Conservation (phyloP, 1,140 invertebrate species). For the Ridgeia piscesae region DNA sequence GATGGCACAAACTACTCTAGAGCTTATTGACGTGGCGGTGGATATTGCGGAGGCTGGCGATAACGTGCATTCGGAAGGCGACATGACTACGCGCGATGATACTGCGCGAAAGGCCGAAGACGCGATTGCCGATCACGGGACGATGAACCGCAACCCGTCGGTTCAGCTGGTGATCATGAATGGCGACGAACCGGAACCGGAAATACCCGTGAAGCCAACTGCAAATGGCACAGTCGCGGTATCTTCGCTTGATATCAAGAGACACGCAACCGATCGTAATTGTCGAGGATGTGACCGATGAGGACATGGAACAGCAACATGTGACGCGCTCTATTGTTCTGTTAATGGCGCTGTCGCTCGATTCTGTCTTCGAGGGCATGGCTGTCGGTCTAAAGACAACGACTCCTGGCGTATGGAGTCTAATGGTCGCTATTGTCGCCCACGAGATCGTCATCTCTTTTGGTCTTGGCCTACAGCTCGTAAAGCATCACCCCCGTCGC, state of each 20-base stretch:
- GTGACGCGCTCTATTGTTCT: slow-evolving; percentile 57
- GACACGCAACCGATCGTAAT: slow-evolving; percentile 18
- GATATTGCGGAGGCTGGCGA: neutral
- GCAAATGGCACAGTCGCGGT: slow-evolving; percentile 12
- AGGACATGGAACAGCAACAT: neutral
- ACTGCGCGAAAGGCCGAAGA: neutral
- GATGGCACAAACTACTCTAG: neutral
- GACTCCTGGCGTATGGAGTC: slow-evolving; percentile 49
- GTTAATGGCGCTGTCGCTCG: slow-evolving; percentile 73
- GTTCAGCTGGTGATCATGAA: slow-evolving; percentile 24
- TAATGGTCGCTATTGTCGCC: slow-evolving; percentile 64
- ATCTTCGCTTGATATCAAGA: slow-evolving; percentile 18
- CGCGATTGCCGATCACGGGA: slow-evolving; percentile 5
- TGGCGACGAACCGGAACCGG: neutral
- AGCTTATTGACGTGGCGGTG: neutral
- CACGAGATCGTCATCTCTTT: slow-evolving; percentile 60
- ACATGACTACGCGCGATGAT: neutral
- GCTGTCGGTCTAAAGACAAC: slow-evolving; percentile 72
- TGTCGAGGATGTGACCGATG: neutral
- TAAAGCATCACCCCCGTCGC: slow-evolving; percentile 15
- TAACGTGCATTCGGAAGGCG: neutral
- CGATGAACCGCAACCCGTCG: slow-evolving; percentile 16
- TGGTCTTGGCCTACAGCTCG: slow-evolving; percentile 29
- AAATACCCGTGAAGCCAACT: neutral
- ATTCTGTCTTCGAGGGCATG: slow-evolving; percentile 79